Evolutionary conservation across 2,113 vertebrate species (phyloP).

Genomic region (Riparia riparia): DNA sequence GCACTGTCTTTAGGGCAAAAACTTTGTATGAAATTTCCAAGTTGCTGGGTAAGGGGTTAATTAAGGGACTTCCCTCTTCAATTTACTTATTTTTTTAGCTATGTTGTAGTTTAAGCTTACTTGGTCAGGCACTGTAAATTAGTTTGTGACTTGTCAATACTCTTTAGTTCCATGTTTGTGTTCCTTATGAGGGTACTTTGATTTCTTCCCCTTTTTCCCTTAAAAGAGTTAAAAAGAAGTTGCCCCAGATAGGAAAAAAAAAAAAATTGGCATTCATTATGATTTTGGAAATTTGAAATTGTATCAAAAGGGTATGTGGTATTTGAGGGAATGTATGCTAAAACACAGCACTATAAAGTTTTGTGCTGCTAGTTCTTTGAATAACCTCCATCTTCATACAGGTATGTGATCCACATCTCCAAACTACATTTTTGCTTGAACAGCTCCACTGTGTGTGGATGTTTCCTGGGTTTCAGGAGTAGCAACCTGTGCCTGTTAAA

Average conservation of each 20-base stretch:
- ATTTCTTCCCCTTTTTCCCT: neutral
- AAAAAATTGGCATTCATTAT: neutral
- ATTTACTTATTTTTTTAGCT: neutral
- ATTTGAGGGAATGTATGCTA: neutral
- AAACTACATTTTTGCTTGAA: neutral
- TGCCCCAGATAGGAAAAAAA: neutral
- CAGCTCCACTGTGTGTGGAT: neutral
- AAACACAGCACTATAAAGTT: neutral
- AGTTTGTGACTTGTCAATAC: neutral
- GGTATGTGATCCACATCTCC: neutral
- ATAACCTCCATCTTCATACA: neutral
- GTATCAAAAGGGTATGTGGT: neutral
- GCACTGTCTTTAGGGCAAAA: neutral
- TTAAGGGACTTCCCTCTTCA: neutral
- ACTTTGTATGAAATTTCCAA: neutral
- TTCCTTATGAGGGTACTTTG: neutral
- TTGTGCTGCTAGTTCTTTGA: neutral
- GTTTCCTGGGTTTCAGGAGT: neutral
- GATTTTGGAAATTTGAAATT: neutral
- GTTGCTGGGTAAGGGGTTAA: neutral
- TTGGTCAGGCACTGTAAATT: neutral
- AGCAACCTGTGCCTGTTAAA: neutral
- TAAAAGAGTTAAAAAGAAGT: neutral
- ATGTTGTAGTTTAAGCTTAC: neutral
- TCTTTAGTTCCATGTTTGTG: neutral